A percentile compares a stretch with the other conserved stretches of the same genome.
Evolutionary conservation across 1,140 invertebrate genomes (phyloP).

Genomic region (Sesamia nonagrioides): DNA sequence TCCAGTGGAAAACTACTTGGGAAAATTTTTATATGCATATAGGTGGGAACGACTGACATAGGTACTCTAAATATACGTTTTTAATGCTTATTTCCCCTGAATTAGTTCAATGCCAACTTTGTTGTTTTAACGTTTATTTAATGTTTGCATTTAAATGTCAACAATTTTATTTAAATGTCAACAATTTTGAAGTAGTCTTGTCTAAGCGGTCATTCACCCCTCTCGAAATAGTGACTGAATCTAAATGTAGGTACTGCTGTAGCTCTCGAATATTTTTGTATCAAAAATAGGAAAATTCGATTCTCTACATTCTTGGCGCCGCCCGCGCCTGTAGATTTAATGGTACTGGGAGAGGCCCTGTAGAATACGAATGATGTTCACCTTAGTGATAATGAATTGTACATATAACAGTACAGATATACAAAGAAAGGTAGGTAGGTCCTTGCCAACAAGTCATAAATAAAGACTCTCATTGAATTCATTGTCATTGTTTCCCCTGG

Average conservation of each 20-base stretch:
- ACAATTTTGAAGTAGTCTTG: conserved; percentile 34
- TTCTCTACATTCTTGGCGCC: conserved; percentile 37
- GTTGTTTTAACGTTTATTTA: conserved; percentile 11
- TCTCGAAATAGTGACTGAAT: conserved; percentile 47
- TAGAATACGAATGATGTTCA: not conserved
- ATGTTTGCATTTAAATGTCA: conserved; percentile 42
- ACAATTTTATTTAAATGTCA: too few relatives aligned
- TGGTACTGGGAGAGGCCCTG: not conserved
- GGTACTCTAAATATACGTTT: conserved; percentile 10
- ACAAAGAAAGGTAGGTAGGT: too few relatives aligned
- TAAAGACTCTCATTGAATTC: not conserved
- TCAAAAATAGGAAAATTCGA: conserved; percentile 42
- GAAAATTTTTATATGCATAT: not conserved
- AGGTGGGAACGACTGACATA: not conserved
- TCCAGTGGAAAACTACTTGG: not conserved
- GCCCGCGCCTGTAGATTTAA: not conserved
- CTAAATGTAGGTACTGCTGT: conserved; percentile 1
- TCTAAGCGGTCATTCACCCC: conserved; percentile 49
- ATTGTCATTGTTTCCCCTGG: not conserved
- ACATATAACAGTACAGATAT: not conserved
- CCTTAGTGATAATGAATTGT: not conserved
- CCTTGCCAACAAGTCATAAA: not conserved
- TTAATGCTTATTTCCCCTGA: conserved; percentile 3
- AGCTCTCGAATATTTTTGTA: conserved; percentile 19
- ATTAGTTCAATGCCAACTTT: conserved; percentile 48